Evolutionary conservation across 2,797 vertebrate genomes (phyloP).

Genomic region (Corythornis leucogaster): DNA sequence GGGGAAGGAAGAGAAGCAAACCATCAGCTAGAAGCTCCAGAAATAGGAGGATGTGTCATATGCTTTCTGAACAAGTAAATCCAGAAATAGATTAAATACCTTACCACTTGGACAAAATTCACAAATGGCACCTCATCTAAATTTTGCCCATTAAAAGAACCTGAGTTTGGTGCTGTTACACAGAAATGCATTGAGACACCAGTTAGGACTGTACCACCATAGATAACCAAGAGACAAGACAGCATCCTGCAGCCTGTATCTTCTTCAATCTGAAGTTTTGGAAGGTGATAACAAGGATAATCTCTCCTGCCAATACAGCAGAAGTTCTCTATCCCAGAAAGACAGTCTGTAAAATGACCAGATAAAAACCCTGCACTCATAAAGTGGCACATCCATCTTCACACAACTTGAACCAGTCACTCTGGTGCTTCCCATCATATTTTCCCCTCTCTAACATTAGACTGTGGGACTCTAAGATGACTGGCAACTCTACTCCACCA

Average conservation of each 20-base stretch:
- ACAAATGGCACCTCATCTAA: not conserved
- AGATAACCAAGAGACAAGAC: not conserved
- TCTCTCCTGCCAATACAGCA: not conserved
- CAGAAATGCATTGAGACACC: not conserved
- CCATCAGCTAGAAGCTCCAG: not conserved
- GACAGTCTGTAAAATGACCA: not conserved
- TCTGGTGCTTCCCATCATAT: not conserved
- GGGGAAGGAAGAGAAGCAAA: not conserved
- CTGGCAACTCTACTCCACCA: not conserved
- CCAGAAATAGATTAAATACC: not conserved
- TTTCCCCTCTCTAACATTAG: not conserved
- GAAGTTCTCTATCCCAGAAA: not conserved
- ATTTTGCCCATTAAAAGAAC: not conserved
- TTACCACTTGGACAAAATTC: not conserved
- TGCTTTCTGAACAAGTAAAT: not conserved
- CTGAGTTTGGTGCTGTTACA: not conserved
- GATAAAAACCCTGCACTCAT: rapidly evolving
- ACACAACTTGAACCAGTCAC: not conserved
- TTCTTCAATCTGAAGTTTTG: not conserved
- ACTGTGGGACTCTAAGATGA: not conserved
- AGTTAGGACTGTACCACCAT: not conserved
- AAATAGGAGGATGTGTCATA: not conserved
- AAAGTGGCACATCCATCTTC: not conserved
- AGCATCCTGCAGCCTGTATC: not conserved
- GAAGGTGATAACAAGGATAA: not conserved